These are phyloP conservation scores for Phataginus tetradactyla DNA, from an alignment of 2,797 vertebrate genomes.

Conservation along the genomic window DNA sequence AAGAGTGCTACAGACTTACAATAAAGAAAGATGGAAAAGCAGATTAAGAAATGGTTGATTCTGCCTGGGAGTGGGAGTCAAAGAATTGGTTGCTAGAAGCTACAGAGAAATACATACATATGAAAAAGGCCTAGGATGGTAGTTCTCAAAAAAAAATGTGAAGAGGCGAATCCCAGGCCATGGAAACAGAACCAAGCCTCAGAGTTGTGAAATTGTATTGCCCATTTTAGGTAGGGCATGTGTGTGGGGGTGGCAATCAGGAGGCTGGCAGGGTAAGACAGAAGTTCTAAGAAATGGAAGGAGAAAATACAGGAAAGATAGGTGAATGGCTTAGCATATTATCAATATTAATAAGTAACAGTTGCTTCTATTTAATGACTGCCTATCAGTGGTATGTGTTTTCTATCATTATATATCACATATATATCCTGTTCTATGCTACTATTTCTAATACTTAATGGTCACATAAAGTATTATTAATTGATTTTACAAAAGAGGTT, in stretches of 20 bases:
- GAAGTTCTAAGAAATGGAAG: neutral
- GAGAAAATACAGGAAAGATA: neutral
- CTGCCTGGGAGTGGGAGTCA: neutral
- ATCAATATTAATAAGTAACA: neutral
- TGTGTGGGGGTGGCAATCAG: rapidly evolving
- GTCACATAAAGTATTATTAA: neutral
- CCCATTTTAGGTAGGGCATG: neutral
- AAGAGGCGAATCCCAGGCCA: neutral
- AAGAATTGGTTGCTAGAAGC: neutral
- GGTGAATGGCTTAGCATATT: neutral
- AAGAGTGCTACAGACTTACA: neutral
- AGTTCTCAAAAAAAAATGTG: neutral
- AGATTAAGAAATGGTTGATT: neutral
- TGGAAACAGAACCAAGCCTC: neutral
- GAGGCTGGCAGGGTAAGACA: neutral
- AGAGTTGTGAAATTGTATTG: neutral
- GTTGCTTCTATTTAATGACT: neutral
- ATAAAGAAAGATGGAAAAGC: neutral
- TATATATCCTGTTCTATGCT: neutral
- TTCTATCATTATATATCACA: neutral
- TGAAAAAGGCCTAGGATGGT: neutral
- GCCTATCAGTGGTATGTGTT: neutral
- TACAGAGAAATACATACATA: neutral
- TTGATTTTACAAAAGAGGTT: neutral
- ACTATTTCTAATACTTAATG: neutral